A percentile compares a stretch with the other conserved stretches of the same genome.
Evolutionary conservation across 2,113 vertebrate genomes (phyloP).

Genomic region (Gobiocypris rarus): DNA sequence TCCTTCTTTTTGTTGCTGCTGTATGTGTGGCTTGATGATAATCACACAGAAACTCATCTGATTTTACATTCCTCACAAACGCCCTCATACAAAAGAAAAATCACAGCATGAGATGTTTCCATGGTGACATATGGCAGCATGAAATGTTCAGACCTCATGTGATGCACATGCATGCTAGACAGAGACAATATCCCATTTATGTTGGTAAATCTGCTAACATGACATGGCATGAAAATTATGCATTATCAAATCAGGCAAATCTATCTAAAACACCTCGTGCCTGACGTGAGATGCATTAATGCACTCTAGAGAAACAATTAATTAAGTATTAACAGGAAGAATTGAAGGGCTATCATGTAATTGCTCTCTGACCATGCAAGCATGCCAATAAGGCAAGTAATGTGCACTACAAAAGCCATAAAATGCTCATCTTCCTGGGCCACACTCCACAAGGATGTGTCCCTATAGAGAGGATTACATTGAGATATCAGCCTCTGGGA

Average conservation of each 20-base stretch:
- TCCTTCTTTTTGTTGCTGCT: slow-evolving; percentile 10
- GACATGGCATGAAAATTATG: not conserved
- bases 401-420: slow-evolving; percentile 10
- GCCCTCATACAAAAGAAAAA: slow-evolving; percentile 46
- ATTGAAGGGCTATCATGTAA: not conserved
- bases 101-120: slow-evolving; percentile 46
- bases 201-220: slow-evolving; percentile 28
- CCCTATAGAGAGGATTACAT: slow-evolving; percentile 49
- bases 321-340: not conserved
- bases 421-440: slow-evolving; percentile 22
- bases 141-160: slow-evolving; percentile 8
- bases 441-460: slow-evolving; percentile 12
- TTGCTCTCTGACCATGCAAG: not conserved
- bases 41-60: slow-evolving; percentile 45
- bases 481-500: slow-evolving; percentile 50
- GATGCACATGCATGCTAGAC: slow-evolving; percentile 30
- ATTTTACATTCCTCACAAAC: slow-evolving; percentile 49
- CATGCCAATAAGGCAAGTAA: not conserved
- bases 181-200: not conserved
- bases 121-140: slow-evolving; percentile 47
- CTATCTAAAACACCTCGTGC: not conserved
- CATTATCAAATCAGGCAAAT: slow-evolving; percentile 1
- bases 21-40: slow-evolving; percentile 38
- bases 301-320: not conserved
- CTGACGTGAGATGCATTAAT: slow-evolving; percentile 6